Conservation (phyloP, 2,797 vertebrate species). For the Catostomus latipinnis region DNA sequence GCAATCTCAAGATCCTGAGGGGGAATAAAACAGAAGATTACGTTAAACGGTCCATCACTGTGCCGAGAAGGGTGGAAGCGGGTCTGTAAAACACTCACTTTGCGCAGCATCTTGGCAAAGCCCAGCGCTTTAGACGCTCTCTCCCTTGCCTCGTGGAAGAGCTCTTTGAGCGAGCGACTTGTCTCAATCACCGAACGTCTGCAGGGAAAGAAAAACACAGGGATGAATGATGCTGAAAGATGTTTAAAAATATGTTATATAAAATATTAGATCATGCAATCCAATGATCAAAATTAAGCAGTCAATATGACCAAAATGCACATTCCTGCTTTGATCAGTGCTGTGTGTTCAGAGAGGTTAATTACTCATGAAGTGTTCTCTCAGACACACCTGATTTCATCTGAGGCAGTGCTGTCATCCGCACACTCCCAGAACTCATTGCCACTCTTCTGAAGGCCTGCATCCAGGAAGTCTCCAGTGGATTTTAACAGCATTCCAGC, state of each 20-base stretch:
- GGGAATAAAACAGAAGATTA: constrained; percentile 48
- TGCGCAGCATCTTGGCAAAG: constrained; percentile 98
- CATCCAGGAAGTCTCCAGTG: constrained; percentile 93
- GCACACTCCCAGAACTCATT: constrained; percentile 92
- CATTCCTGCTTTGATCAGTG: neutral
- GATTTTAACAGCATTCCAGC: constrained; percentile 97
- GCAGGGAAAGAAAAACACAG: constrained; percentile 32
- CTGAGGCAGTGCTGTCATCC: constrained; percentile 92
- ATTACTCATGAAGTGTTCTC: neutral
- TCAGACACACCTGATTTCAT: constrained; percentile 89
- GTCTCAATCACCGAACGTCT: constrained; percentile 97
- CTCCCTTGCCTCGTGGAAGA: constrained; percentile 97
- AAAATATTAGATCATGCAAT: neutral
- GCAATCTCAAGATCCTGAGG: constrained; percentile 95
- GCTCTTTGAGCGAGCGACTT: constrained; percentile 94
- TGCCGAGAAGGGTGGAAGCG: neutral
- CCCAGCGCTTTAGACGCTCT: constrained; percentile 96
- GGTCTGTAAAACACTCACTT: constrained; percentile 78
- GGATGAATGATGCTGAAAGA: neutral
- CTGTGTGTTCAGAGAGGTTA: neutral
- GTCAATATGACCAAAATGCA: too few relatives aligned
- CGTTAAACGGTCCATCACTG: neutral
- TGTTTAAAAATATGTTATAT: neutral
- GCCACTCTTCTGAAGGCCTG: constrained; percentile 89
- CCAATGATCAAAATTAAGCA: too few relatives aligned